These are phyloP conservation scores for Parthenolecanium corni DNA, from an alignment of 2,888 invertebrate species.

Conservation along the genomic window DNA sequence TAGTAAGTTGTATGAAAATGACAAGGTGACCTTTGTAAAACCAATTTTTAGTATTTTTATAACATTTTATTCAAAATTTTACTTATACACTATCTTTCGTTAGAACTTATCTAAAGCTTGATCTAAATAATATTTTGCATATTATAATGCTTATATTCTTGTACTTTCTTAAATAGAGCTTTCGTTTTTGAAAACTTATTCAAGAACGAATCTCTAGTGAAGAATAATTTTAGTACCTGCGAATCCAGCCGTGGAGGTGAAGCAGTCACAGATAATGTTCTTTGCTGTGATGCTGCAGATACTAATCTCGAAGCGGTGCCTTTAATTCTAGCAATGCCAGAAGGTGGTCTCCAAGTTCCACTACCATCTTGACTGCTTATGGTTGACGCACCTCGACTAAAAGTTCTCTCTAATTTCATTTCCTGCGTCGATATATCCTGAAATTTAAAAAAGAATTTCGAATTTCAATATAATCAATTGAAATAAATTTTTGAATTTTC, in stretches of 20 bases:
- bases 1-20: too few relatives aligned
- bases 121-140: too few relatives aligned
- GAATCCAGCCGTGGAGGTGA: conserved; percentile 5
- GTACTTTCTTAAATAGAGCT: background rate
- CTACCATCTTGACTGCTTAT: background rate
- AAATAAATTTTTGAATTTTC: background rate
- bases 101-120: background rate
- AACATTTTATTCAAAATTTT: too few relatives aligned
- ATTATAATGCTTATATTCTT: too few relatives aligned
- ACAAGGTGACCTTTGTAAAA: too few relatives aligned
- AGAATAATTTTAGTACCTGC: background rate
- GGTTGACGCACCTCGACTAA: conserved; percentile 9
- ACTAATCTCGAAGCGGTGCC: conserved; percentile 36
- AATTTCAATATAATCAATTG: background rate
- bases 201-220: background rate
- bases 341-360: conserved; percentile 37
- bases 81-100: too few relatives aligned
- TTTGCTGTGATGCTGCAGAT: conserved; percentile 32
- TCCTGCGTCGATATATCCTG: background rate
- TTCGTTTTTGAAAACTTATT: background rate
- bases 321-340: conserved; percentile 37
- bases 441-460: background rate
- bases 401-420: background rate
- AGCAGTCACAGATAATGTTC: background rate
- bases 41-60: too few relatives aligned